phyloP scores from a whole-genome alignment of 2,113 vertebrate genomes.

The Coracopsis vasa region DNA sequence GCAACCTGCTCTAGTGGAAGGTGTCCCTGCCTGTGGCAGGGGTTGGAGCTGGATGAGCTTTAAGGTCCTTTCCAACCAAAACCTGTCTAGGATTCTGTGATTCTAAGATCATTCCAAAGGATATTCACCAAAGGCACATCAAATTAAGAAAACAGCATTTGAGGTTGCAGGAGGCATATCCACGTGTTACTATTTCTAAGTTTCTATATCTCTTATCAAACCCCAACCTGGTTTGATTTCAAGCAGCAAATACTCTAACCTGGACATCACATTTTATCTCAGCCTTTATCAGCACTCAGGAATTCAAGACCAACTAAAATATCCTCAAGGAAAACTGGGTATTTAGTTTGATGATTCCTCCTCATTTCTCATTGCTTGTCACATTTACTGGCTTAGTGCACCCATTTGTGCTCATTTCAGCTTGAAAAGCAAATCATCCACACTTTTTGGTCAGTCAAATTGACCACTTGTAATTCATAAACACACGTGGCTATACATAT shows the following conservation, averaged over 20 bases:
- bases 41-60: neutral
- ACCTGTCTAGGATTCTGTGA: neutral
- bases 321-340: neutral
- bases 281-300: neutral
- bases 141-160: rapidly evolving
- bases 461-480: neutral
- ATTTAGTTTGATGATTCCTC: neutral
- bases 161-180: neutral
- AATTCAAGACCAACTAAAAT: neutral
- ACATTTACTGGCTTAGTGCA: neutral
- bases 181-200: rapidly evolving
- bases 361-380: neutral
- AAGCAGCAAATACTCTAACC: neutral
- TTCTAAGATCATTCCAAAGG: neutral
- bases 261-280: neutral
- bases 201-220: neutral
- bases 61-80: neutral
- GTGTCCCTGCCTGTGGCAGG: neutral
- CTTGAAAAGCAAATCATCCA: neutral
- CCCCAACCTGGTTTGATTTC: neutral
- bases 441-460: neutral
- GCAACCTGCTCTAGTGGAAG: neutral
- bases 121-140: neutral
- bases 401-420: neutral
- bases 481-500: too few species aligned